Percentiles rank a stretch among this genome's conserved stretches.
Evolutionary conservation across 2,797 vertebrate genomes (phyloP).

Genomic region (Hydrolagus colliei): DNA sequence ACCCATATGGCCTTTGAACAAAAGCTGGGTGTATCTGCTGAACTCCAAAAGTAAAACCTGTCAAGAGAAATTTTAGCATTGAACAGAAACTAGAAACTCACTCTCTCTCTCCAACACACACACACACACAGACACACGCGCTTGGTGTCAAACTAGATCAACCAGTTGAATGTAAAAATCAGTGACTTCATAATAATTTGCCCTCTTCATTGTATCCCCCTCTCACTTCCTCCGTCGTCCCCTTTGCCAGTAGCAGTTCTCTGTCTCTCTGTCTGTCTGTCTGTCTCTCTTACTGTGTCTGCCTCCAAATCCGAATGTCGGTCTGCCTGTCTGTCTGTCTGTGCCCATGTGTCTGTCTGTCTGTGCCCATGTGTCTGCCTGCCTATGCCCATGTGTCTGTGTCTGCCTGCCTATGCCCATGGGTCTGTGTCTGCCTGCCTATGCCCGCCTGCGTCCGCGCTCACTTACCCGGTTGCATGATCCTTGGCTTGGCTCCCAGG

Average conservation of each 20-base stretch:
- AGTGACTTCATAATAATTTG: neutral
- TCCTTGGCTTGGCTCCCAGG: conserved; percentile 89
- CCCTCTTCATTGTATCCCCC: neutral
- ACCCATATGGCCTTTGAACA: conserved; percentile 98
- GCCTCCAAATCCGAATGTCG: too few species aligned
- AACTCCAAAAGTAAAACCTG: conserved; percentile 96
- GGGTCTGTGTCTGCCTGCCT: too few species aligned
- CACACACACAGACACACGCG: neutral
- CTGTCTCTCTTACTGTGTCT: too few species aligned
- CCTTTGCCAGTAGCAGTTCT: neutral
- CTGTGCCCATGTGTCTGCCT: too few species aligned
- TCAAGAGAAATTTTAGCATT: conserved; percentile 38
- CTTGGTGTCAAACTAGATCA: neutral
- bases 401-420: too few species aligned
- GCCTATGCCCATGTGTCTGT: too few species aligned
- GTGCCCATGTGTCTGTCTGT: too few species aligned
- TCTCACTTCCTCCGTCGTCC: neutral
- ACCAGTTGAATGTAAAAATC: neutral
- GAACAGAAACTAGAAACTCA: neutral
- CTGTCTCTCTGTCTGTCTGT: too few species aligned
- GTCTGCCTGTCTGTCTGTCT: too few species aligned
- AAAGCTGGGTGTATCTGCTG: conserved; percentile 97
- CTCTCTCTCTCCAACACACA: neutral
- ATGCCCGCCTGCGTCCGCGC: neutral
- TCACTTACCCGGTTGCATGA: conserved; percentile 91